Evolutionary conservation across 2,113 vertebrate species (phyloP).

Genomic region (Zosterops hypoxanthus): DNA sequence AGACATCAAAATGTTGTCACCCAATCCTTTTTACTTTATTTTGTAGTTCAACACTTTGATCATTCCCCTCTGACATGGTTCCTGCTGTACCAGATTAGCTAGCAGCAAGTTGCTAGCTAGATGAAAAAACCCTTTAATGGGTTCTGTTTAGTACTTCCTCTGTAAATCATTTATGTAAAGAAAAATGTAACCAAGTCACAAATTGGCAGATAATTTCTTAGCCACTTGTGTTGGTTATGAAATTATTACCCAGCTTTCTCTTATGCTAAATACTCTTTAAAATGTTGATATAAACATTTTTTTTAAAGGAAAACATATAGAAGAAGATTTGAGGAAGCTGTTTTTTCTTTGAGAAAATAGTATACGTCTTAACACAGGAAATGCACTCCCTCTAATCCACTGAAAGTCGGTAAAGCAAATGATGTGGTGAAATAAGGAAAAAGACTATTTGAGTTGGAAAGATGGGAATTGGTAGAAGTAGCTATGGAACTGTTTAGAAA

Average conservation of each 20-base stretch:
- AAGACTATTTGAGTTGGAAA: not conserved
- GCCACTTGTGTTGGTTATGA: constrained; percentile 3
- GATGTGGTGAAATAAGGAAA: not conserved
- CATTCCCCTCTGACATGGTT: constrained; percentile 54
- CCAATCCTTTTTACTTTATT: constrained; percentile 47
- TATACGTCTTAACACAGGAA: not conserved
- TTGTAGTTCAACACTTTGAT: constrained; percentile 61
- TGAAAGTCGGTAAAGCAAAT: not conserved
- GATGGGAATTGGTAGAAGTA: not conserved
- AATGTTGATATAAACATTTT: not conserved
- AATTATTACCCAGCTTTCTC: not conserved
- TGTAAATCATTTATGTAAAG: constrained; percentile 57
- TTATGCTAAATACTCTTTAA: not conserved
- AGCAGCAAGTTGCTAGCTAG: constrained; percentile 53
- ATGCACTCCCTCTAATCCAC: not conserved
- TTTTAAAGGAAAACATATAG: not conserved
- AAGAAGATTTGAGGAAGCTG: not conserved
- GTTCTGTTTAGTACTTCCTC: constrained; percentile 55
- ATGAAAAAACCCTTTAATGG: constrained; percentile 57
- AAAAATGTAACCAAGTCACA: constrained; percentile 59
- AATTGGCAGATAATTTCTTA: constrained; percentile 53
- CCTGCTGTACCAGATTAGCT: constrained; percentile 59
- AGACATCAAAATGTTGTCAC: constrained; percentile 67
- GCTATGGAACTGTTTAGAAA: not conserved
- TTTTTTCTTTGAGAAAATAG: not conserved